A percentile compares a stretch with the other conserved stretches of the same genome.
These are phyloP conservation scores for Chymomyza caudatula DNA, from an alignment of 2,888 invertebrate species.

Conservation along the genomic window DNA sequence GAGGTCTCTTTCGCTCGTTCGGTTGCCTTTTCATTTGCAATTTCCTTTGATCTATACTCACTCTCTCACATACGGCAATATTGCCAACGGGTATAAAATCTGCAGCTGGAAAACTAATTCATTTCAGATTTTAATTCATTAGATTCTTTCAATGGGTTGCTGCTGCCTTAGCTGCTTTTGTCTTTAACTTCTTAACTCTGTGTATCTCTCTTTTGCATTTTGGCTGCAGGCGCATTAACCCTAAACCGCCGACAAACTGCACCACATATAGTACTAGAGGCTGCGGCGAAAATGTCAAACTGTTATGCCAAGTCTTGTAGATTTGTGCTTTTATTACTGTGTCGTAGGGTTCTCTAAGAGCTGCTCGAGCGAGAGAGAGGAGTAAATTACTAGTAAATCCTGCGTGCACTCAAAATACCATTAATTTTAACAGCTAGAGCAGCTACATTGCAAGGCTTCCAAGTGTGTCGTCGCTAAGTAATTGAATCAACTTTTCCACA, in stretches of 20 bases:
- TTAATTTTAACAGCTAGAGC: slow-evolving; percentile 41
- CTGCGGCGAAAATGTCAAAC: slow-evolving; percentile 44
- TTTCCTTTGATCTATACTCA: not conserved
- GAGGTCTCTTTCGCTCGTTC: not conserved
- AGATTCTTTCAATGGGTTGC: slow-evolving; percentile 14
- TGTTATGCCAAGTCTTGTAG: slow-evolving; percentile 36
- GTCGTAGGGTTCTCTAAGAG: not conserved
- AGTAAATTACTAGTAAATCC: slow-evolving; percentile 55
- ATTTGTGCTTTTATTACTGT: slow-evolving; percentile 4
- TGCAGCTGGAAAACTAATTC: slow-evolving; percentile 45
- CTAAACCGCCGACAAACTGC: slow-evolving; percentile 28
- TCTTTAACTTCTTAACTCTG: not conserved
- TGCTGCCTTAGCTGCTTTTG: not conserved
- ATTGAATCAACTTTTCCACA: slow-evolving; percentile 36
- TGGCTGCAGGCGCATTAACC: slow-evolving; percentile 36
- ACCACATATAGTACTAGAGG: slow-evolving; percentile 17
- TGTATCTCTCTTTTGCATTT: slow-evolving; percentile 32
- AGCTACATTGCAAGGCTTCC: slow-evolving; percentile 11
- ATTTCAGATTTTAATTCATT: slow-evolving; percentile 55
- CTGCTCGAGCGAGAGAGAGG: slow-evolving; percentile 4
- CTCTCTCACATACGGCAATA: not conserved
- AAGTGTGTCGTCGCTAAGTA: slow-evolving; percentile 46
- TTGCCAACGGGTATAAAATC: slow-evolving; percentile 36
- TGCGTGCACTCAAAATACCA: slow-evolving; percentile 47
- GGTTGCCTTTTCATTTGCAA: not conserved